Conservation (phyloP, 2,113 vertebrate species). For the Sinocyclocheilus anshuiensis region DNA sequence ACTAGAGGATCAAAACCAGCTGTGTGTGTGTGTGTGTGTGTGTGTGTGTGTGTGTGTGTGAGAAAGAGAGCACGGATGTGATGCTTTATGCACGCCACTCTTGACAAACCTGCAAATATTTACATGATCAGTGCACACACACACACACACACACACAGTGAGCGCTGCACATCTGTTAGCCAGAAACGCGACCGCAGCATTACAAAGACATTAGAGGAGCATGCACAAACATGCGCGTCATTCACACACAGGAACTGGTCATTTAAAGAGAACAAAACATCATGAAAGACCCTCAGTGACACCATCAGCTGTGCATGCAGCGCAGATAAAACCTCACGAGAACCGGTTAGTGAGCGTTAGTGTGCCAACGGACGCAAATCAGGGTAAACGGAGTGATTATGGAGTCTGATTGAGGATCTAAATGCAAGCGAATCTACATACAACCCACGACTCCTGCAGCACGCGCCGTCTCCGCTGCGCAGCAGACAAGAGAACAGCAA, state of each 20-base stretch:
- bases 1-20: not conserved
- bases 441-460: conserved; percentile 39
- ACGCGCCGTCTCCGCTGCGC: conserved; percentile 32
- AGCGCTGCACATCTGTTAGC: not conserved
- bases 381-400: not conserved
- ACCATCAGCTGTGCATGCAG: not conserved
- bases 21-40: not conserved
- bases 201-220: not conserved
- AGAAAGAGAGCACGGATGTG: too few species aligned
- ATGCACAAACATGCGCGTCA: not conserved
- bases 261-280: not conserved
- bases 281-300: not conserved
- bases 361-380: too few species aligned
- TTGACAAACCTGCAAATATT: conserved; percentile 14
- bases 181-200: not conserved
- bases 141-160: not conserved
- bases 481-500: not conserved
- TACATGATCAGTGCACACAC: not conserved
- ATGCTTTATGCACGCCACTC: not conserved
- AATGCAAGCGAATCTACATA: conserved; percentile 36
- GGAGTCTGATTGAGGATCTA: not conserved
- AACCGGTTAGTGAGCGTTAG: not conserved
- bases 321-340: not conserved
- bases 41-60: not conserved
- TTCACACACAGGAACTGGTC: not conserved